Evolutionary conservation across 2,113 vertebrate species (phyloP).

Genomic region (Aplodontia rufa): DNA sequence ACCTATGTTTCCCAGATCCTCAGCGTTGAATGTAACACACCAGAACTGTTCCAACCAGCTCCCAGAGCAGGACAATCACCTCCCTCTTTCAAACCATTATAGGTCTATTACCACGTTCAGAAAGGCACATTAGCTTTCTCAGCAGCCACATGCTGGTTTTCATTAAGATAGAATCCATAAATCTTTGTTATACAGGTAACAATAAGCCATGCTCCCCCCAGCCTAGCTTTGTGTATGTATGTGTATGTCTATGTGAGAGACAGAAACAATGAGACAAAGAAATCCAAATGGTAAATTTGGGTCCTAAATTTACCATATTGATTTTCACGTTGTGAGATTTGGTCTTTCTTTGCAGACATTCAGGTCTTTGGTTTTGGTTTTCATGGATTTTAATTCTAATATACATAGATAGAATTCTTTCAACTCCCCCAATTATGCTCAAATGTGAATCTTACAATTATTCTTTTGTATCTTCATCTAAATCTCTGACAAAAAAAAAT

Average conservation of each 20-base stretch:
- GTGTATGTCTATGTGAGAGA: not conserved
- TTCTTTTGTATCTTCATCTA: not conserved
- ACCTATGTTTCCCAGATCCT: not conserved
- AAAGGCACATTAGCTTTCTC: not conserved
- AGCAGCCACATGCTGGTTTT: not conserved
- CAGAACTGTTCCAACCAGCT: not conserved
- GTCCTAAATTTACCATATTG: not conserved
- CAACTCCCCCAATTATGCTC: not conserved
- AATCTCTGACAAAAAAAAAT: not conserved
- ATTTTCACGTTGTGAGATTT: not conserved
- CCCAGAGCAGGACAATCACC: not conserved
- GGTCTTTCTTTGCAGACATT: not conserved
- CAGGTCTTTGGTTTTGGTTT: not conserved
- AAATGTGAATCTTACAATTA: not conserved
- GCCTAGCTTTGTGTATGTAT: not conserved
- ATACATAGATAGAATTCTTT: not conserved
- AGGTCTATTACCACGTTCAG: slow-evolving; percentile 12
- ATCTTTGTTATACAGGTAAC: not conserved
- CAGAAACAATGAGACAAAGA: not conserved
- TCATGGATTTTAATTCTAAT: not conserved
- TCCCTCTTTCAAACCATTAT: not conserved
- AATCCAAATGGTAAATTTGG: not conserved
- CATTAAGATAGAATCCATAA: slow-evolving; percentile 43
- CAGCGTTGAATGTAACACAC: not conserved
- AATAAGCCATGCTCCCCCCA: not conserved